Percentiles rank a stretch among this genome's conserved stretches.
Evolutionary conservation across 2,113 vertebrate species (phyloP).

Genomic region (Lichenostomus cassidix): DNA sequence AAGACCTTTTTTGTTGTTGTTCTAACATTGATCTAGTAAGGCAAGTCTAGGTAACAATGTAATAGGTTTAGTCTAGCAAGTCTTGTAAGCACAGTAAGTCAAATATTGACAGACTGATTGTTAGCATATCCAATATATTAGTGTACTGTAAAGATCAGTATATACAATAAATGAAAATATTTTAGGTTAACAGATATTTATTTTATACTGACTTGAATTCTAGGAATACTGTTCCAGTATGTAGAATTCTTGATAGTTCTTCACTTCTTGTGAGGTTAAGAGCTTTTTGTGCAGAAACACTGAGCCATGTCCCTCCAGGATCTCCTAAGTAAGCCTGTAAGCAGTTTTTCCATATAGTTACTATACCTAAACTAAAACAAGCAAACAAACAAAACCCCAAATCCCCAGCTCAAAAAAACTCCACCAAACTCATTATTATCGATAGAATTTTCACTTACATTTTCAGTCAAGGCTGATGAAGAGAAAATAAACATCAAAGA

Average conservation of each 20-base stretch:
- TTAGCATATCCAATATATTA: neutral
- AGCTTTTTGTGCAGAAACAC: neutral
- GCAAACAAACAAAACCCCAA: neutral
- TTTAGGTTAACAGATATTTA: neutral
- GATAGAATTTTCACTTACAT: neutral
- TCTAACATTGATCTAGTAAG: neutral
- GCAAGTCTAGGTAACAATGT: neutral
- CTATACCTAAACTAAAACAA: neutral
- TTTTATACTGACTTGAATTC: neutral
- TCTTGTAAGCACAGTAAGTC: neutral
- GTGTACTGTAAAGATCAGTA: neutral
- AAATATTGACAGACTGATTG: neutral
- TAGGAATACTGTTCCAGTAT: neutral
- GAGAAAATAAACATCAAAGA: neutral
- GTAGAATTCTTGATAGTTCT: neutral
- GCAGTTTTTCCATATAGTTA: neutral
- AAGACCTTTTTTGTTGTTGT: neutral
- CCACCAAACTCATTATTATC: neutral
- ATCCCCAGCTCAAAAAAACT: neutral
- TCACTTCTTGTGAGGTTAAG: neutral
- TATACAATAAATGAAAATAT: neutral
- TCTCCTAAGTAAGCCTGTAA: neutral
- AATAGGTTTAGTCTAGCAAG: neutral
- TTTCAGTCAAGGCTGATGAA: neutral
- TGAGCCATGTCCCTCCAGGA: neutral